Conservation (phyloP, 2,888 invertebrate species). For the Ophioninae sp. region DNA sequence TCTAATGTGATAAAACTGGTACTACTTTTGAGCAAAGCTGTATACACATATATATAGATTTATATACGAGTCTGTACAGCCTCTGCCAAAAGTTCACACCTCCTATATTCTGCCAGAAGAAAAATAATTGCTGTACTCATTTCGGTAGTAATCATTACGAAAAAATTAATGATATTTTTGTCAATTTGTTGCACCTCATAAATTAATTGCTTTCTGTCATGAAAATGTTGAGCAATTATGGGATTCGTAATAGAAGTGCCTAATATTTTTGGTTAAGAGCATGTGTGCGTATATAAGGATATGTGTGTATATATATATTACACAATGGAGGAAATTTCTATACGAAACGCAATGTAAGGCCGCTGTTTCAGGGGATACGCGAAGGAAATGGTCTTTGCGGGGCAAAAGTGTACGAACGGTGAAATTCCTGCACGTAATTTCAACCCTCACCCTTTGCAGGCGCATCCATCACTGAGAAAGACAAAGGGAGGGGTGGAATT, state of each 20-base stretch:
- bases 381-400: constrained; percentile 21
- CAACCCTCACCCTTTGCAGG: constrained; percentile 39
- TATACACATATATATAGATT: no score
- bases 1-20: no score
- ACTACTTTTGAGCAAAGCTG: no score
- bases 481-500: constrained; percentile 18
- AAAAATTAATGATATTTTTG: neutral
- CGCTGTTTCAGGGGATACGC: constrained; percentile 17
- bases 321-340: neutral
- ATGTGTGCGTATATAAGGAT: neutral
- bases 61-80: neutral
- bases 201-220: neutral
- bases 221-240: neutral
- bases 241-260: neutral
- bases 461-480: constrained; percentile 45
- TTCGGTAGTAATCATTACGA: neutral
- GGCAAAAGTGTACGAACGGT: constrained; percentile 44
- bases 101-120: neutral
- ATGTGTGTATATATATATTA: constrained; percentile 9
- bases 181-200: neutral
- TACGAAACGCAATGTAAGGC: constrained; percentile 11
- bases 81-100: neutral
- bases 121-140: neutral
- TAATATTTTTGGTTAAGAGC: neutral
- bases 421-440: constrained; percentile 58